Base-by-base conservation (phyloP, 37 sponge, comb jelly and placozoan species). In the Theonella swinhoei region DNA sequence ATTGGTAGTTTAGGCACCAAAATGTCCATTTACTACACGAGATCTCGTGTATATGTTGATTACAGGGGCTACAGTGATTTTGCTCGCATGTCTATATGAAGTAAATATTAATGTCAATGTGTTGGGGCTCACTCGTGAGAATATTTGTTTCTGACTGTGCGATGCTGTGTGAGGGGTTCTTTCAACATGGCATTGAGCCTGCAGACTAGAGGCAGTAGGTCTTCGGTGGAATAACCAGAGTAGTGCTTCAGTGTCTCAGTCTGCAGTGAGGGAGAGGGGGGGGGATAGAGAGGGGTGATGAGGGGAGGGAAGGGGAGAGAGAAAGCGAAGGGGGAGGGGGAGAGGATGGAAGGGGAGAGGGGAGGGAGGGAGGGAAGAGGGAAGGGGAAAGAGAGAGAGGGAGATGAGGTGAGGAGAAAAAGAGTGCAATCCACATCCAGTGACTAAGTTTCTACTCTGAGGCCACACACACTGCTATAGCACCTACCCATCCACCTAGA, bases 121-220 rank as follows among this genome's bases (percentile, higher is more conserved):
- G 34, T 39, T 20, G 64, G 7, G 25, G 31, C 96, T 95, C 83
- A 95, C 94, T 81, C 83, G 54, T 97, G 98, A 8, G 96, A 93
- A 68, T 97, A 97, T 64, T 97, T 97, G 78, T 79, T 97, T 62
- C 95, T 77, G 65, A 97, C 97, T 34, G 92, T 93, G 54, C 58
- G 36, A 33, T 87, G 79, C 71, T 83, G 62, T 0, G 80, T 80
- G 33, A 81, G 68, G 1, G 91, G 81, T 0, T 74, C 61, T 62
- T 92, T 89, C 39, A 96, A 54, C 66, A 96, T 76, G 22, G 70
- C 64, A 71, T 94, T 96, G 11, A 99, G 83, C 33, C 85, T 87
- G 62, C 94, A 42, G 1, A 72, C 96, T 22, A 82, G 39, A 5
- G 93, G 92, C 0, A 95, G 76, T 60, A 99, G 80, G 33, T 92